Percentiles rank a stretch among this genome's conserved stretches.
Conservation (phyloP, 2,888 invertebrate species). For the Drosophila bunnanda region DNA sequence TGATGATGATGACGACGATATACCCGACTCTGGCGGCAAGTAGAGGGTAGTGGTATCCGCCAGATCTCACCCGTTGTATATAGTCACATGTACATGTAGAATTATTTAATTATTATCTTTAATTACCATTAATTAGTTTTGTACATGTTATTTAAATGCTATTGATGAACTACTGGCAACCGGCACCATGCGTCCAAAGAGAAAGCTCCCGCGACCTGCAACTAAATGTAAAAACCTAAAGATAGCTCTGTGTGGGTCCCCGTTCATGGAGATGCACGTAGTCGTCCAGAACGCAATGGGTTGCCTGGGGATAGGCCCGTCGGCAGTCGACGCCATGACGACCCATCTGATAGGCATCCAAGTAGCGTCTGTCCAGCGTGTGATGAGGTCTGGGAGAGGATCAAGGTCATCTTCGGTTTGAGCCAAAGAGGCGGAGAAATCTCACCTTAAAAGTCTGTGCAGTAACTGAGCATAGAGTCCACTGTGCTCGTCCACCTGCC, state of each 20-base stretch:
- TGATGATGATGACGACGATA: conserved; percentile 56
- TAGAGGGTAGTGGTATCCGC: background rate
- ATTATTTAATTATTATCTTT: conserved; percentile 44
- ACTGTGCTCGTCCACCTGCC: conserved; percentile 68
- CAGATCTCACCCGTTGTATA: conserved; percentile 50
- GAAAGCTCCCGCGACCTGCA: conserved; percentile 18
- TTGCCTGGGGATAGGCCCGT: conserved; percentile 52
- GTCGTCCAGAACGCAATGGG: conserved; percentile 62
- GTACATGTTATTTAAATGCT: conserved; percentile 63
- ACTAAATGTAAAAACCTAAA: conserved; percentile 5
- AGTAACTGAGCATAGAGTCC: conserved; percentile 74
- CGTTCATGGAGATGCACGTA: conserved; percentile 69
- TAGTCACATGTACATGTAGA: conserved; percentile 30
- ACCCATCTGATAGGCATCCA: conserved; percentile 70
- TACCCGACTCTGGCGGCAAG: conserved; percentile 29
- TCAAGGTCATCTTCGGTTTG: background rate
- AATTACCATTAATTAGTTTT: conserved; percentile 61
- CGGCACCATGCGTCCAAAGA: conserved; percentile 48
- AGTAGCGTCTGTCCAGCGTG: conserved; percentile 54
- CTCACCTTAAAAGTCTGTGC: conserved; percentile 72
- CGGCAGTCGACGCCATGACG: conserved; percentile 66
- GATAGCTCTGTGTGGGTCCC: conserved; percentile 53
- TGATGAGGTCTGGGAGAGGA: conserved; percentile 62
- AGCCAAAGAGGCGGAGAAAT: background rate
- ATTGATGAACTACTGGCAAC: conserved; percentile 43